These are phyloP conservation scores for Miichthys miiuy DNA, from an alignment of 2,797 vertebrate species.

Conservation along the genomic window DNA sequence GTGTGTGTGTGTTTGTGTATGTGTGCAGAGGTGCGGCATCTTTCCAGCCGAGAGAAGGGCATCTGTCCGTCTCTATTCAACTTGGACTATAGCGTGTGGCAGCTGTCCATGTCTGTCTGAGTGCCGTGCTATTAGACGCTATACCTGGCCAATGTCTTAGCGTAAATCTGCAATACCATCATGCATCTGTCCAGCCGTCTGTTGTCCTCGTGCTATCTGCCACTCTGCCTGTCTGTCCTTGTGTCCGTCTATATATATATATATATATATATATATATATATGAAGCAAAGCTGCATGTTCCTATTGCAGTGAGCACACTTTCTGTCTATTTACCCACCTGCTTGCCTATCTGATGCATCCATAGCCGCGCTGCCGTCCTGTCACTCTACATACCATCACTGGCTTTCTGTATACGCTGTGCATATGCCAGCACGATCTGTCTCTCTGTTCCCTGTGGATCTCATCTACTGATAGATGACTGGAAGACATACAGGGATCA, in stretches of 20 bases:
- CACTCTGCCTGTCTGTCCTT: slow-evolving; percentile 64
- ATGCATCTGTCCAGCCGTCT: slow-evolving; percentile 74
- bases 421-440: slow-evolving; percentile 28
- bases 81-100: slow-evolving; percentile 48
- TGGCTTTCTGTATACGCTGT: slow-evolving; percentile 11
- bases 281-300: slow-evolving; percentile 37
- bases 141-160: slow-evolving; percentile 61
- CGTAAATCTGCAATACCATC: slow-evolving; percentile 47
- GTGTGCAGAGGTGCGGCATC: slow-evolving; percentile 42
- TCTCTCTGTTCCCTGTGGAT: slow-evolving; percentile 47
- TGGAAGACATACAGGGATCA: slow-evolving; percentile 63
- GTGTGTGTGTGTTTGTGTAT: slow-evolving; percentile 24
- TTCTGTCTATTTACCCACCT: slow-evolving; percentile 60
- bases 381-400: slow-evolving; percentile 53
- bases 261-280: neutral
- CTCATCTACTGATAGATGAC: slow-evolving; percentile 57
- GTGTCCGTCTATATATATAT: slow-evolving; percentile 33
- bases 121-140: slow-evolving; percentile 52
- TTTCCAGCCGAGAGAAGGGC: slow-evolving; percentile 74
- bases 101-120: slow-evolving; percentile 61
- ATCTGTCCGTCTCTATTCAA: slow-evolving; percentile 72
- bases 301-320: slow-evolving; percentile 34
- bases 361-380: slow-evolving; percentile 16
- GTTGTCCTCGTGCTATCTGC: slow-evolving; percentile 71
- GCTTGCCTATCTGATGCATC: slow-evolving; percentile 43